Evolutionary conservation across 2,888 invertebrate genomes (phyloP), one percentile per base, ranked within the genome.

Genomic region (Ceratothoa steindachneri): DNA sequence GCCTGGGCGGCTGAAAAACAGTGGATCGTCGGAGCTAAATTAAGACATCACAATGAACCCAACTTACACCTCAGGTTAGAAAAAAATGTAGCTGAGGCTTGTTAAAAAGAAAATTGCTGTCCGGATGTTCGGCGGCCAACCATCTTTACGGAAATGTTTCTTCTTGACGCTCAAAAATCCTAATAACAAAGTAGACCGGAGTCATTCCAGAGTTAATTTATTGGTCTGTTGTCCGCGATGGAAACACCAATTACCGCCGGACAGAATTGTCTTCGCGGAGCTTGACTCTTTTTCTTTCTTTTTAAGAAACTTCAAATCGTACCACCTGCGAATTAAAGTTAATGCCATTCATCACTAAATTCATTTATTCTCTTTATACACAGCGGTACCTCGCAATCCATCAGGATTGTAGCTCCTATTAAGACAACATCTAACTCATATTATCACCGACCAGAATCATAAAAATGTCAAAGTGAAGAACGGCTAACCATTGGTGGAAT

Each of bases 391-490:
- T n/a, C 60, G 22, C 27, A n/a, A 24, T 60, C 60, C 60, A 60
- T 60, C 60, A 60, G 12, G n/a, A 60, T 24, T n/a, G 12, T 12
- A 24, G 24, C 60, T 60, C 60, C 19, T 24, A 60, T 60, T 60
- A 60, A 60, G 27, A n/a, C 60, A 60, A 60, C 60, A 60, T 60
- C 60, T 24, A n/a, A 60, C 60, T 24, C 60, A 24, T 24, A 60
- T 60, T 60, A 60, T 24, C 60, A 24, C 24, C 19, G 60, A 24
- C 22, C 60, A 60, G 24, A n/a, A 60, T 60, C 60, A 60, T 60
- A 60, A 60, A 60, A 60, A 60, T 60, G 60, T 60, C 60, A 1
- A 60, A 60, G 60, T 24, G 60, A 60, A 60, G 60, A 60, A 60
- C 60, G 60, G 1, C 22, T 24, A 24, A 22, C 27, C 60, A 60